Conservation (phyloP, 2,888 invertebrate genomes). For the Mongoloraphidia duomilia region DNA sequence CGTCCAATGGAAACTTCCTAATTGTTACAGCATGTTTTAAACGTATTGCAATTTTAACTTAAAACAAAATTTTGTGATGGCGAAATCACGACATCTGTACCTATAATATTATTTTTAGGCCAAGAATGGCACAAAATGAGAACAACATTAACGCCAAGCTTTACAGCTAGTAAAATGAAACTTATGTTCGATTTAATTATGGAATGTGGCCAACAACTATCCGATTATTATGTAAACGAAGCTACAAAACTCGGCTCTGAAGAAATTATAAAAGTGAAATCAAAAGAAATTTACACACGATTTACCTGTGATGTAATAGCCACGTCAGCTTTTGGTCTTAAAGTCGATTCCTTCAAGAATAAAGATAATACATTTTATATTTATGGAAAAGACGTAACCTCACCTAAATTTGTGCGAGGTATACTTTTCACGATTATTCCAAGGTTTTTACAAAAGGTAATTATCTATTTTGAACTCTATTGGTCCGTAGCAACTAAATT, state of each 20-base stretch:
- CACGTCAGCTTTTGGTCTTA: conserved; percentile 9
- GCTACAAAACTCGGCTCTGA: no score
- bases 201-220: neutral
- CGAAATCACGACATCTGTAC: no score
- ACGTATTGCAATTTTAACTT: no score
- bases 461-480: no score
- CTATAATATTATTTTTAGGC: neutral
- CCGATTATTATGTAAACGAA: neutral
- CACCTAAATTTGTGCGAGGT: no score
- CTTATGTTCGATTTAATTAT: conserved; percentile 4
- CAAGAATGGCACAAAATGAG: conserved; percentile 6
- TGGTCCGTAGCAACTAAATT: no score
- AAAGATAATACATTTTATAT: conserved; percentile 11
- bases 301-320: conserved; percentile 11
- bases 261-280: conserved; percentile 5
- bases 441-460: no score
- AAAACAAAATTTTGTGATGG: no score
- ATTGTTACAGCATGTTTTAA: no score
- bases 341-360: conserved; percentile 8
- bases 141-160: conserved; percentile 3
- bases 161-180: conserved; percentile 6
- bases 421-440: no score
- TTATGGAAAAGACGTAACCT: no score
- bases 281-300: conserved; percentile 9
- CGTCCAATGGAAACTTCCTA: no score